phyloP scores from a whole-genome alignment of 2,113 vertebrate genomes.

The Hippotragus niger region DNA sequence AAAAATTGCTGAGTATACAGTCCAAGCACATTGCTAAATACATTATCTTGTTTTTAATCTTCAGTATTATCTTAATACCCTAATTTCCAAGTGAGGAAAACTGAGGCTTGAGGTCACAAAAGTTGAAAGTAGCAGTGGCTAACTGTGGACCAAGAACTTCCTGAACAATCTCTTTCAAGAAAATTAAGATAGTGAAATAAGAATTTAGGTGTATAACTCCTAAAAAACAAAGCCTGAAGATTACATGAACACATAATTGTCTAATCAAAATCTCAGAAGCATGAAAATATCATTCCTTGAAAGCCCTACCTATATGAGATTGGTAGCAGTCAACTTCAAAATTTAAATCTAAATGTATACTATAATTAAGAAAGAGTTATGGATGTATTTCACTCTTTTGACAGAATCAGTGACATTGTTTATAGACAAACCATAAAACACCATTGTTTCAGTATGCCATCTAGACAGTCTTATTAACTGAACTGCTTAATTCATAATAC shows the following conservation, averaged over 20 bases:
- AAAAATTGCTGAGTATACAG: neutral
- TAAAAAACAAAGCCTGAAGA: neutral
- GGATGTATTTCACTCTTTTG: neutral
- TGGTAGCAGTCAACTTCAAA: neutral
- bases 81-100: conserved; percentile 14
- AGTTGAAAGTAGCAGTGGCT: neutral
- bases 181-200: conserved; percentile 23
- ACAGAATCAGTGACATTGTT: neutral
- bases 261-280: neutral
- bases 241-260: neutral
- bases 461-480: neutral
- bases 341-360: neutral
- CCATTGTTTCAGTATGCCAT: neutral
- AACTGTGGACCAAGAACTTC: neutral
- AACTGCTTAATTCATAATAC: neutral
- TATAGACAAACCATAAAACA: neutral
- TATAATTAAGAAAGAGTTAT: neutral
- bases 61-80: neutral
- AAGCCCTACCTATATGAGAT: neutral
- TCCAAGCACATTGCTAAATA: neutral
- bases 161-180: neutral
- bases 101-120: neutral
- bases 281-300: neutral
- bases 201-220: neutral
- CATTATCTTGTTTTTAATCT: neutral